Evolutionary conservation across 2,797 vertebrate genomes (phyloP).

Genomic region (Phrynocephalus guinanensis): DNA sequence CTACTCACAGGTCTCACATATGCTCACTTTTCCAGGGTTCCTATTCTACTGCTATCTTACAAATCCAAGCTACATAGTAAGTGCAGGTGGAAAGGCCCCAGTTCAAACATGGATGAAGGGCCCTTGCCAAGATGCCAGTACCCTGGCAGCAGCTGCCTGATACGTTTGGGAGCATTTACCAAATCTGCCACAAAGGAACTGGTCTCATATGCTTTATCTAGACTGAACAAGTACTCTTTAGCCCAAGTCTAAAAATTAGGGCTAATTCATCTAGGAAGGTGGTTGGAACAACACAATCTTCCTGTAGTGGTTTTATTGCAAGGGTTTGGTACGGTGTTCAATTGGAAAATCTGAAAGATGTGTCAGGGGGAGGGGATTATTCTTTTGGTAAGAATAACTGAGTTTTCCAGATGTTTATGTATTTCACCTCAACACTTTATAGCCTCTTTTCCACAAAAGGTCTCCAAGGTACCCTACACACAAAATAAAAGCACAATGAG

Average conservation of each 20-base stretch:
- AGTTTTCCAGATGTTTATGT: neutral
- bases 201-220: neutral
- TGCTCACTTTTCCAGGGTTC: too few species aligned
- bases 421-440: neutral
- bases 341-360: neutral
- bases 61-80: neutral
- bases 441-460: neutral
- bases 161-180: neutral
- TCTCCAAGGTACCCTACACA: neutral
- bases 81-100: neutral
- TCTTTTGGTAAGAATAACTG: too few species aligned
- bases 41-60: neutral
- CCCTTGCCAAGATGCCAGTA: neutral
- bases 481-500: neutral
- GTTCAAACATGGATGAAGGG: neutral
- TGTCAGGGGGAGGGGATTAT: neutral
- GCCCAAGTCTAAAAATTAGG: neutral
- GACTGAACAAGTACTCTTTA: neutral
- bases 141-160: neutral
- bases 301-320: too few species aligned
- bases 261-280: neutral
- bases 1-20: too few species aligned
- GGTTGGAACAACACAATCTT: neutral
- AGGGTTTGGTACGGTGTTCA: too few species aligned
- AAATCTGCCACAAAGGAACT: too few species aligned